phyloP scores from a whole-genome alignment of 1,140 invertebrate species.

The Ostrea denselamellosa region DNA sequence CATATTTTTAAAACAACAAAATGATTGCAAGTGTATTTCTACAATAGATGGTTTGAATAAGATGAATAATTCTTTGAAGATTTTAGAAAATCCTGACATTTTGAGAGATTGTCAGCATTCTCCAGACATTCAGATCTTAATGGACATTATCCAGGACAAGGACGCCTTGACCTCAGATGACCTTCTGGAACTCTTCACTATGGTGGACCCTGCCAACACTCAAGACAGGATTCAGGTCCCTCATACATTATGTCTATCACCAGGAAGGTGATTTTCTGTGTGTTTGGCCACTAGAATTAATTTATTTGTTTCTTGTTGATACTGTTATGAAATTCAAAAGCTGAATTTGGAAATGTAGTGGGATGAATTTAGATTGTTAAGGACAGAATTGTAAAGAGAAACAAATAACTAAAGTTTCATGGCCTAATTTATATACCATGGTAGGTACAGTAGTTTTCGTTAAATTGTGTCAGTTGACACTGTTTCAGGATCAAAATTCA shows the following conservation, averaged over 20 bases:
- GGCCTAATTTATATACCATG: background rate
- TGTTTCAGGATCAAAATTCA: too few relatives aligned
- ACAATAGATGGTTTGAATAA: too few relatives aligned
- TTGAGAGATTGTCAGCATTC: background rate
- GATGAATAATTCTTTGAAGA: background rate
- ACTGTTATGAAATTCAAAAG: background rate
- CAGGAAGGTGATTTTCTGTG: background rate
- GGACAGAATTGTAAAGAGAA: too few relatives aligned
- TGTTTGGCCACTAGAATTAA: background rate
- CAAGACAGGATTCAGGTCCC: slow-evolving; percentile 38
- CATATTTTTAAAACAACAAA: too few relatives aligned
- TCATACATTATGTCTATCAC: background rate
- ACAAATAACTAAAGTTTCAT: background rate
- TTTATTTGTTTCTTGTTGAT: background rate
- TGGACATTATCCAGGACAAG: slow-evolving; percentile 40
- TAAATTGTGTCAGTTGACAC: too few relatives aligned
- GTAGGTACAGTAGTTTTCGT: background rate
- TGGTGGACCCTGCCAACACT: slow-evolving; percentile 24
- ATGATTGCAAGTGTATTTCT: background rate
- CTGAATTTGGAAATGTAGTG: background rate
- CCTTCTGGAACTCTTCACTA: slow-evolving; percentile 36
- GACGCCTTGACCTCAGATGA: slow-evolving; percentile 5
- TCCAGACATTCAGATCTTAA: slow-evolving; percentile 35
- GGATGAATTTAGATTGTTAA: background rate
- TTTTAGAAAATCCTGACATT: background rate